phyloP scores from a whole-genome alignment of 2,113 vertebrate genomes.

The Regulus satrapa region DNA sequence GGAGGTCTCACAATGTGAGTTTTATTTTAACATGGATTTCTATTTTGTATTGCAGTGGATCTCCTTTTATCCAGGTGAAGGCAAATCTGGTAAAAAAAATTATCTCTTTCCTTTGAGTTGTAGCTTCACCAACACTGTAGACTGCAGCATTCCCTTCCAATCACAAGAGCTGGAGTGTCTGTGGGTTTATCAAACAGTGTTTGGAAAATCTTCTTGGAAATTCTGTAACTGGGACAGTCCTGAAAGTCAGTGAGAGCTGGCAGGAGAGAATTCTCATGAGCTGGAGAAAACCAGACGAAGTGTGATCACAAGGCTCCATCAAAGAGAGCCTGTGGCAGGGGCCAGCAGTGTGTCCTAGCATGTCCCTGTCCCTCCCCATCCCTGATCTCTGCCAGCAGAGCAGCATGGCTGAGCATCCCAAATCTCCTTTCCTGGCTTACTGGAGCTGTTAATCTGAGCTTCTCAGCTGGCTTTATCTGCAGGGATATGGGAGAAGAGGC shows the following conservation, averaged over 20 bases:
- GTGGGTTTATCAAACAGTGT: fast-evolving
- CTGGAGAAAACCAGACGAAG: not conserved
- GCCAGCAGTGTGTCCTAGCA: fast-evolving
- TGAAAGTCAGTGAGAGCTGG: not conserved
- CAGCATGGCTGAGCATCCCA: not conserved
- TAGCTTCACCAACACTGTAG: not conserved
- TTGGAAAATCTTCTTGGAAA: not conserved
- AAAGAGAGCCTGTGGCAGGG: not conserved
- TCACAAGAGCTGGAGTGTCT: not conserved
- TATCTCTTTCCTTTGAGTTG: not conserved
- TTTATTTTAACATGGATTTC: not conserved
- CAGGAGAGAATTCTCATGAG: not conserved
- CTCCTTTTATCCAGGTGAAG: not conserved
- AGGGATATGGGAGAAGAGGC: not conserved
- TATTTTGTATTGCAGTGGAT: not conserved
- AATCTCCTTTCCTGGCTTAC: not conserved
- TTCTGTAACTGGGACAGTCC: not conserved
- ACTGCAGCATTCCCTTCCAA: fast-evolving
- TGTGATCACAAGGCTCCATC: not conserved
- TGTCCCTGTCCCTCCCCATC: not conserved
- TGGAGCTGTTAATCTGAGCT: not conserved
- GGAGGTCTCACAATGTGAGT: not conserved
- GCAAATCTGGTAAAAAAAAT: not conserved
- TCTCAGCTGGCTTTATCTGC: not conserved
- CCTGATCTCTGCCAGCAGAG: not conserved